Percentiles rank a stretch among this genome's conserved stretches.
Evolutionary conservation across 1,140 invertebrate species (phyloP).

Genomic region (Drosophila dunni): DNA sequence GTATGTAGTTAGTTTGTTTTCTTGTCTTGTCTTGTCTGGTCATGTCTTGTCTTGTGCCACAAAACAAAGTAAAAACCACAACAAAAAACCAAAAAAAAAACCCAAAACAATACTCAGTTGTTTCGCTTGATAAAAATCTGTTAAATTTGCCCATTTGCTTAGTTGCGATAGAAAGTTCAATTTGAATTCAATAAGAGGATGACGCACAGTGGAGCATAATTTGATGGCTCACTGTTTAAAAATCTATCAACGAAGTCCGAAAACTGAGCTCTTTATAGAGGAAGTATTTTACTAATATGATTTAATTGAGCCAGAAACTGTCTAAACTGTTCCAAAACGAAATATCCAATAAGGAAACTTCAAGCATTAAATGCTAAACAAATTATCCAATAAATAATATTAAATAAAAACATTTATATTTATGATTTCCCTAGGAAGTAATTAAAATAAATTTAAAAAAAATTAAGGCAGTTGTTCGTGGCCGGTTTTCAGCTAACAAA

Average conservation of each 20-base stretch:
- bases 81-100: conserved; percentile 32
- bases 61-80: conserved; percentile 25
- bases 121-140: conserved; percentile 64
- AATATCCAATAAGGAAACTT: not conserved
- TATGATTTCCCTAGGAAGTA: not conserved
- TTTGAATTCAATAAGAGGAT: conserved; percentile 55
- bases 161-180: conserved; percentile 65
- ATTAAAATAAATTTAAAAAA: not conserved
- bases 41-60: conserved; percentile 38
- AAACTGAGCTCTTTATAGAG: not conserved
- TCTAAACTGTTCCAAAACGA: not conserved
- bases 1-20: conserved; percentile 45
- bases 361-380: not conserved
- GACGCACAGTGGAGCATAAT: conserved; percentile 32
- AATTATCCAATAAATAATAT: not conserved
- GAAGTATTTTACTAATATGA: not conserved
- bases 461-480: too few relatives aligned
- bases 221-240: not conserved
- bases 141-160: conserved; percentile 69
- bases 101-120: conserved; percentile 59
- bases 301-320: too few relatives aligned
- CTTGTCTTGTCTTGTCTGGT: conserved; percentile 36
- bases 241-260: not conserved
- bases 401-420: not conserved
- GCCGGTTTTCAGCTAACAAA: conserved; percentile 1